These are phyloP conservation scores for Mugil cephalus DNA, from an alignment of 2,113 vertebrate species.

Conservation along the genomic window DNA sequence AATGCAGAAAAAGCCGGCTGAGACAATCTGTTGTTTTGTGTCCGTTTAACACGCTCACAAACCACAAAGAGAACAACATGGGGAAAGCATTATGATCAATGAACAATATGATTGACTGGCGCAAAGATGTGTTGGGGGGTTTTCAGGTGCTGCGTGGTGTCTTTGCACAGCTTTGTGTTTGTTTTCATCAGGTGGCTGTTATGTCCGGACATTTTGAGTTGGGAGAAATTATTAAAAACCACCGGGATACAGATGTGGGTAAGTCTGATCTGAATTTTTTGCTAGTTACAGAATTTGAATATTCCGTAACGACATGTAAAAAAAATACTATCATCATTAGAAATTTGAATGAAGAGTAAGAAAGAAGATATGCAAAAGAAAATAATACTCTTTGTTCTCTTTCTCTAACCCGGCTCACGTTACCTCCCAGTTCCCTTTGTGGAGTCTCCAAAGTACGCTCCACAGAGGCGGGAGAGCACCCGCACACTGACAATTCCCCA, in stretches of 20 bases:
- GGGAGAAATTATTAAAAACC: constrained; percentile 93
- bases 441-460: constrained; percentile 92
- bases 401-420: not conserved
- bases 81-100: not conserved
- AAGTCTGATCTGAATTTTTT: constrained; percentile 58
- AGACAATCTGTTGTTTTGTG: constrained; percentile 23
- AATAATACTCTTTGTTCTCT: not conserved
- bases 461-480: constrained; percentile 87
- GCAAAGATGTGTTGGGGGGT: too few relatives aligned
- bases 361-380: not conserved
- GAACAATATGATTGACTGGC: too few relatives aligned
- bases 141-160: too few relatives aligned
- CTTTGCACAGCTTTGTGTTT: not conserved
- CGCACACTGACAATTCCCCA: constrained; percentile 84
- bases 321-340: too few relatives aligned
- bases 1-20: constrained; percentile 40
- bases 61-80: not conserved
- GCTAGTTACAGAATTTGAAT: too few relatives aligned
- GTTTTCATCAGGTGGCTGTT: constrained; percentile 88
- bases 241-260: constrained; percentile 91
- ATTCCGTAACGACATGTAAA: not conserved
- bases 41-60: not conserved
- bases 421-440: constrained; percentile 88
- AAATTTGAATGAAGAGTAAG: not conserved
- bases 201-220: constrained; percentile 94